A percentile compares a stretch with the other conserved stretches of the same genome.
phyloP scores from a whole-genome alignment of 2,113 vertebrate species.

The Setophaga coronata region DNA sequence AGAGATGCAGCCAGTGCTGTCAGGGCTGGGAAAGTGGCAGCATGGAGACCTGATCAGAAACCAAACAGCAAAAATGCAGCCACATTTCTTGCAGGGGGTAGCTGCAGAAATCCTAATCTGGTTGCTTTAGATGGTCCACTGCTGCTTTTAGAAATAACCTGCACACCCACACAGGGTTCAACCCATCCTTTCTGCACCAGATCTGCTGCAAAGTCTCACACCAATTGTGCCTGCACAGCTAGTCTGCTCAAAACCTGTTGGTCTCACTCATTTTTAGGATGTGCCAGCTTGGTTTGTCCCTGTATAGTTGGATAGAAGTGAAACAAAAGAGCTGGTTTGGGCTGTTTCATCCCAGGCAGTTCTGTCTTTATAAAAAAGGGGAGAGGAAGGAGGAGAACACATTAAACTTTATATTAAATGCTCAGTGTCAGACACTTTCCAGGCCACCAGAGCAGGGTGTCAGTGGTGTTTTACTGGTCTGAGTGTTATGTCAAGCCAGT shows the following conservation, averaged over 20 bases:
- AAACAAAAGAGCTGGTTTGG: not conserved
- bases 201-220: not conserved
- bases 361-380: not conserved
- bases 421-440: not conserved
- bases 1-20: not conserved
- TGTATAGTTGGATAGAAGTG: not conserved
- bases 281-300: not conserved
- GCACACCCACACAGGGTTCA: not conserved
- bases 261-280: not conserved
- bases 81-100: not conserved
- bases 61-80: not conserved
- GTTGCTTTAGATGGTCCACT: not conserved
- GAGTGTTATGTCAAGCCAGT: not conserved
- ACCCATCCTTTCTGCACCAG: not conserved
- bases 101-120: not conserved
- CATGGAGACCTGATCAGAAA: not conserved
- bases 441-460: not conserved
- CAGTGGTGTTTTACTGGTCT: not conserved
- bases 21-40: not conserved
- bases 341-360: not conserved
- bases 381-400: not conserved
- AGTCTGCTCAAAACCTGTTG: not conserved
- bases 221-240: not conserved
- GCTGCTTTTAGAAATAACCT: not conserved
- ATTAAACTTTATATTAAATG: not conserved